Base-by-base conservation (phyloP, 2,888 invertebrate genomes). In the Automeris io region DNA sequence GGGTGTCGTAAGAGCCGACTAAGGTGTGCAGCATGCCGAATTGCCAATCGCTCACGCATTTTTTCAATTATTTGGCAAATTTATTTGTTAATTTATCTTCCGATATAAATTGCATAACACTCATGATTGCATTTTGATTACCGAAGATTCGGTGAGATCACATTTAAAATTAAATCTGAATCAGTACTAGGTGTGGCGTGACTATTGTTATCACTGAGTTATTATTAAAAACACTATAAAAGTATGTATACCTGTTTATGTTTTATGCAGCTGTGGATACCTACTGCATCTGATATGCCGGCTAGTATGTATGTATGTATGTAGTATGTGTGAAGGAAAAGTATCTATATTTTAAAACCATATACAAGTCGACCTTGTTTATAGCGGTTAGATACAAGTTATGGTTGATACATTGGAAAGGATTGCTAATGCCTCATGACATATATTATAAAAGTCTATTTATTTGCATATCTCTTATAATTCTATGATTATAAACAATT, bases 71-170 rank as follows among this genome's bases (percentile, higher is more conserved):
- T 21, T 33, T 33, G 12, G 19, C 11, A 6, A 8, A 21, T 19
- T 21, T 7, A 4, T 9, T 33, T 19, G 19, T 33, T 33, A 9
- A 33, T 33, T 11, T 11, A 33, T 33, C 18, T 5, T 9, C 6
- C 24, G n/a, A 9, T 24, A 16, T 34, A 34, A 34, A 34, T 8
- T 29, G 29, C 29, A 29, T 29, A 4, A 16, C 16, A 26, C 16
- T 16, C 16, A 5, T n/a, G 29, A 29, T 29, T 29, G 29, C 29
- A 29, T 16, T 16, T 16, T 29, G 16, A 29, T 16, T 29, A 29
- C n/a, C 16, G 29, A n/a, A 29, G 16, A 29, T 16, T 8, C 16
- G 43, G 12, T 43, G 43, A 43, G 37, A 40, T 43, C 43, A 43
- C 23, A 13, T 40, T 40, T 37, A 22, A 37, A 43, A 25, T 42